Conservation (phyloP, 1,140 invertebrate species). For the Conus betulinus region DNA sequence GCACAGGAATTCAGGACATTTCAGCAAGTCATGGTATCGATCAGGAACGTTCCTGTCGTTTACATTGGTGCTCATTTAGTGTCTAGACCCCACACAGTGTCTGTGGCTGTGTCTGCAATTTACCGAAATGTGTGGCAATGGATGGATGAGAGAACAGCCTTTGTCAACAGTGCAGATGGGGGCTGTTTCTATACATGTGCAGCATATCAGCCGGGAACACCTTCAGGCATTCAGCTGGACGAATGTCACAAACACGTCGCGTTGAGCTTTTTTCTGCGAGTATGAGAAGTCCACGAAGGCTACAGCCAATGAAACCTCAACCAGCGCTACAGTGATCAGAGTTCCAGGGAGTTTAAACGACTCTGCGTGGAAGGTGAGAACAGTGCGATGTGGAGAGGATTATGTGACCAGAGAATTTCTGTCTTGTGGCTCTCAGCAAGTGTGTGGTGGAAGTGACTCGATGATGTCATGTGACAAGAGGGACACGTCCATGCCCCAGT, state of each 20-base stretch:
- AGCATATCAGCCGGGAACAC: neutral
- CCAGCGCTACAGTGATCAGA: neutral
- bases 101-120: neutral
- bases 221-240: neutral
- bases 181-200: neutral
- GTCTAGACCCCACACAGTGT: neutral
- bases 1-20: neutral
- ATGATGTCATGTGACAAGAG: neutral
- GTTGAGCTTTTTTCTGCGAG: neutral
- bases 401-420: slow-evolving; percentile 12
- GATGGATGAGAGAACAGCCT: neutral
- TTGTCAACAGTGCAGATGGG: neutral
- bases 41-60: neutral
- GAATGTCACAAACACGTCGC: neutral
- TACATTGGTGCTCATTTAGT: neutral
- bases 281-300: neutral
- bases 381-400: neutral
- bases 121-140: slow-evolving; percentile 10
- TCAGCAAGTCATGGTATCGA: neutral
- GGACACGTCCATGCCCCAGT: neutral
- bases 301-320: neutral
- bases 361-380: neutral
- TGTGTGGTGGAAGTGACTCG: neutral
- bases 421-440: neutral
- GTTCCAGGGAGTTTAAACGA: too few species aligned